Evolutionary conservation across 2,113 vertebrate species (phyloP), one percentile per base, ranked within the genome.

Genomic region (Ondatra zibethicus): DNA sequence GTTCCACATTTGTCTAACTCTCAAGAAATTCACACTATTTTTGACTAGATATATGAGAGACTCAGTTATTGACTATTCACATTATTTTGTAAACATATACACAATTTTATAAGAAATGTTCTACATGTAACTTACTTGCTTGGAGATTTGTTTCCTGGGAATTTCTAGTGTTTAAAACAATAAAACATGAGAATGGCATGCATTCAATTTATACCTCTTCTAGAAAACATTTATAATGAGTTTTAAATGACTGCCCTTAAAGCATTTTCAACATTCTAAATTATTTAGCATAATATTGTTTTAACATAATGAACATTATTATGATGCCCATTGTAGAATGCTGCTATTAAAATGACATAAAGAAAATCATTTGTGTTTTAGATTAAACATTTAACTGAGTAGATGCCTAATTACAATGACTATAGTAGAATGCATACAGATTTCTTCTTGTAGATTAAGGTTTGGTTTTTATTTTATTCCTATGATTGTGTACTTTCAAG

Each of bases 231-330:
- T 7, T 86, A 86, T 95, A 96, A 95, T 93, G 92, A 95, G 50
- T 1, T 73, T 75, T 87, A 93, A 91, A 96, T 84, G 31, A 86
- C 31, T 78, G 77, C 1, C 8, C 29, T 70, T 23, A 96, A 89
- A 78, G 1, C 4, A 92, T 77, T 94, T 97, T 96, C 17, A 88
- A 23, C 73, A 39, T 95, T 65, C n/a, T 92, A 42, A 96, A 88
- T 96, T 96, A 97, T 97, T 97, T 94, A 76, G 14, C 12, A 68
- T 52, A 97, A 77, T 70, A 58, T 65, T 88, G 13, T 95, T 97
- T 97, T 92, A 72, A 84, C 92, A 92, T 93, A 97, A 86, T 65
- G 66, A 4, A 2, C 1, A 77, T 50, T 92, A 97, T 80, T 97
- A 92, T 92, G 12, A 78, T 73, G 0, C 88, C 23, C 80, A 80